phyloP scores from a whole-genome alignment of 2,113 vertebrate genomes.

The Pollimyrus isidori region DNA sequence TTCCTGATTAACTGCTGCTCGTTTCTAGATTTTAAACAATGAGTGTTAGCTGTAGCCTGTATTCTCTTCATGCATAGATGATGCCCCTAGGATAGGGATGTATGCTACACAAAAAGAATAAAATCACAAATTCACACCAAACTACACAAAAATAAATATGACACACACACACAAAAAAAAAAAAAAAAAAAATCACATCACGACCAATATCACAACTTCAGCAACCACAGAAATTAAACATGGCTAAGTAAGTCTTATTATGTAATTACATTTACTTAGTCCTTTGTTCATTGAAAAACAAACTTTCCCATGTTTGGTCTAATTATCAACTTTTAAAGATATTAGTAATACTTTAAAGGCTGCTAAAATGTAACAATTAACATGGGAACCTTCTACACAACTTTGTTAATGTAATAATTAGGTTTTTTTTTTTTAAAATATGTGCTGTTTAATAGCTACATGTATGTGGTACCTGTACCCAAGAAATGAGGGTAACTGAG shows the following conservation, averaged over 20 bases:
- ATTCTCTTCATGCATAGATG: not conserved
- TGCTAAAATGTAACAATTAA: not conserved
- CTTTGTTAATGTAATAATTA: not conserved
- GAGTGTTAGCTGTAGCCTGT: not conserved
- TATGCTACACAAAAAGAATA: not conserved
- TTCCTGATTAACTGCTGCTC: not conserved
- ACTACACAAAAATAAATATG: conserved; percentile 17
- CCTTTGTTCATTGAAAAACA: not conserved
- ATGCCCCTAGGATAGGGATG: not conserved
- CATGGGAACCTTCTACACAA: not conserved
- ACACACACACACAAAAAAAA: not conserved
- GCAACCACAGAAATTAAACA: not conserved
- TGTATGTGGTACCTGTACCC: not conserved
- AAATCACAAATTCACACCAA: not conserved
- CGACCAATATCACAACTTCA: not conserved
- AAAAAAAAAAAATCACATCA: not conserved
- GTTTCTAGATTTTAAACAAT: not conserved
- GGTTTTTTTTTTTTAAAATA: not conserved
- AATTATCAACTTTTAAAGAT: not conserved
- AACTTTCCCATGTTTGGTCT: not conserved
- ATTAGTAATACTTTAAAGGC: not conserved
- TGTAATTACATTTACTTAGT: not conserved
- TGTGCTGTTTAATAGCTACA: not conserved
- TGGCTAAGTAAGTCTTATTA: not conserved
- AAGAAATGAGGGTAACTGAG: not conserved